Evolutionary conservation across 2,888 invertebrate genomes (phyloP), one percentile per base, ranked within the genome.

Genomic region (Melipona beecheii): DNA sequence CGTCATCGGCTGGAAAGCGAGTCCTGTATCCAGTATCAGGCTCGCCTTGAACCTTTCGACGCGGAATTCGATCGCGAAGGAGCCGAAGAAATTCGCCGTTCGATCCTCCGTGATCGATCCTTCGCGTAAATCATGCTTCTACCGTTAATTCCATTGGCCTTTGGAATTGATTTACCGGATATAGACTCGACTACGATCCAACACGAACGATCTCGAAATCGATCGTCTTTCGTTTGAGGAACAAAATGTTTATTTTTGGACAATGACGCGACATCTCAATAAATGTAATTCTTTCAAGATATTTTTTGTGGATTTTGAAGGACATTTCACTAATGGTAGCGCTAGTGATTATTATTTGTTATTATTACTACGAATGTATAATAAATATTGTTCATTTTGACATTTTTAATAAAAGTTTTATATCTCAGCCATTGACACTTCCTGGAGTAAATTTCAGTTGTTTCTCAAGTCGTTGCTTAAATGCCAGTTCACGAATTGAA

Each of bases 31-130:
- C 77, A 56, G 75, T 81, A 76, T 74, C 83, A 75, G 64, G 80
- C 70, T 90, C 78, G 86, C 91, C 91, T 91, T 91, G 91, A 89
- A 89, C 86, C 85, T 86, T 81, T 68, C 24, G 64, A 79, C 80
- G 79, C 72, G 87, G 89, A 87, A 88, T 88, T 85, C 85, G 88
- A 86, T 86, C 79, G 60, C 54, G 65, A 56, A 74, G 81, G 72
- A 77, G 65, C 73, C 73, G 77, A 17, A 70, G 76, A 64, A 78
- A 70, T 43, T 73, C 31, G 13, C 50, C 64, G 80, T 50, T 43
- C 60, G 65, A 70, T 82, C 74, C 68, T 65, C 36, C 27, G 1
- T 17, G 54, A 69, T 60, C 62, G 54, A n/a, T 70, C 74, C 17
- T 54, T 27, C 52, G 31, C 24, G 70, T 60, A 65, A 65, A 80